These are phyloP conservation scores for Chloroceryle inda DNA, from an alignment of 2,797 vertebrate genomes.

Conservation along the genomic window DNA sequence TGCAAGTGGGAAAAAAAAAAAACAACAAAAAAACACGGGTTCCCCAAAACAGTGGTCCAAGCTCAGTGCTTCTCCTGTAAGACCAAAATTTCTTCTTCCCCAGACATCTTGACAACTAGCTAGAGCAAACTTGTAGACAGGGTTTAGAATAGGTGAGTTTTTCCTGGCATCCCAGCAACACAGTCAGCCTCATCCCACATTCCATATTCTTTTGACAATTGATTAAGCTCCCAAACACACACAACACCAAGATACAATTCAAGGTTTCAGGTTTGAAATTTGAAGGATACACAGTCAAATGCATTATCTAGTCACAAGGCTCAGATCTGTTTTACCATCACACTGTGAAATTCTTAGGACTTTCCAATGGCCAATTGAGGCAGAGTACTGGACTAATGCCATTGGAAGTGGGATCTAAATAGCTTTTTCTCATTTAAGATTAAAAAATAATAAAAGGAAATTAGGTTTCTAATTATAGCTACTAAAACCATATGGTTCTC, in stretches of 20 bases:
- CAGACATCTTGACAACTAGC: background rate
- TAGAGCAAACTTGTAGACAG: background rate
- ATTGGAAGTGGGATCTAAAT: background rate
- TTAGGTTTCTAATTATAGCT: background rate
- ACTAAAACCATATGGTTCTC: background rate
- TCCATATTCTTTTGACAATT: background rate
- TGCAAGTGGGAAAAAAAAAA: background rate
- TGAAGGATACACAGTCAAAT: background rate
- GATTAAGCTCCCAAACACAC: background rate
- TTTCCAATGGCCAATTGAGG: background rate
- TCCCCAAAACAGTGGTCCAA: background rate
- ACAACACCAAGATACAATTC: background rate
- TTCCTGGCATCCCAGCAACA: background rate
- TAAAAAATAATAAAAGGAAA: slow-evolving; percentile 14
- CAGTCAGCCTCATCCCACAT: rapidly evolving
- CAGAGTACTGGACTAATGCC: background rate
- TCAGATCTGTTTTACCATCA: background rate
- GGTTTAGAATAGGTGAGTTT: rapidly evolving
- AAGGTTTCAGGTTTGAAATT: background rate
- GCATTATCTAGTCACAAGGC: background rate
- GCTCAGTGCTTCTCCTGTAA: background rate
- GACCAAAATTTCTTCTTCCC: background rate
- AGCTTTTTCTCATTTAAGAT: background rate
- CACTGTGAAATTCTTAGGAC: background rate
- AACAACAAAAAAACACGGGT: background rate